A percentile compares a stretch with the other conserved stretches of the same genome.
Conservation (phyloP, 2,888 invertebrate species). For the Caenorhabditis macrosperma region DNA sequence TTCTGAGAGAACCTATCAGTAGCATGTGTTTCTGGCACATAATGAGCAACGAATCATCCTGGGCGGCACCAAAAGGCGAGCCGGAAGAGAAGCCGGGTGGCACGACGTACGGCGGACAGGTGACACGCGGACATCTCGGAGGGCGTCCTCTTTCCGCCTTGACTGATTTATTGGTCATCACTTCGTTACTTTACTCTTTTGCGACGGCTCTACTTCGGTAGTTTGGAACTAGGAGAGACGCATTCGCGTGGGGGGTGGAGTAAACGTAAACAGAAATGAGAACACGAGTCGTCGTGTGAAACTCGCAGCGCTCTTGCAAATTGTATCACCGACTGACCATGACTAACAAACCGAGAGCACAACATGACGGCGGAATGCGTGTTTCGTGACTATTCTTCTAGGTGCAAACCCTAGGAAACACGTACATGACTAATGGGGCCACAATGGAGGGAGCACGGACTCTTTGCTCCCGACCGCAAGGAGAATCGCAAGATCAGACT, state of each 20-base stretch:
- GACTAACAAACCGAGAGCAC: conserved; percentile 11
- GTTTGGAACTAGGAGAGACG: neutral
- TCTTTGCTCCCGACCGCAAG: neutral
- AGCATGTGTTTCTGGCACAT: neutral
- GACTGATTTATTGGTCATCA: conserved; percentile 23
- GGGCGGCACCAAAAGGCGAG: conserved; percentile 15
- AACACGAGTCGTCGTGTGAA: conserved; percentile 3
- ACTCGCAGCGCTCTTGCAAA: neutral
- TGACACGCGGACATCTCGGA: conserved; percentile 15
- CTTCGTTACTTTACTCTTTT: neutral
- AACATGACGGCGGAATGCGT: neutral
- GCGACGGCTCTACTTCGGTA: neutral
- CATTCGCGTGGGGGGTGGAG: neutral
- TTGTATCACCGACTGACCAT: conserved; percentile 11
- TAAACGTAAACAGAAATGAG: neutral
- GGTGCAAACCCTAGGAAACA: neutral
- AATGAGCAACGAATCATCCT: conserved; percentile 2
- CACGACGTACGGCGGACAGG: conserved; percentile 22
- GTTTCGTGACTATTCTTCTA: neutral
- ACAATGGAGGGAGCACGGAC: neutral
- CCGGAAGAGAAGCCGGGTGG: conserved; percentile 21
- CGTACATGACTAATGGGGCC: conserved; percentile 7
- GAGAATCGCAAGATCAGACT: conserved; percentile 6
- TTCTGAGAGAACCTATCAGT: neutral
- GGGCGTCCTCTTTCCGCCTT: conserved; percentile 3